Evolutionary conservation across 2,113 vertebrate genomes (phyloP).

Genomic region (Orycteropus afer): DNA sequence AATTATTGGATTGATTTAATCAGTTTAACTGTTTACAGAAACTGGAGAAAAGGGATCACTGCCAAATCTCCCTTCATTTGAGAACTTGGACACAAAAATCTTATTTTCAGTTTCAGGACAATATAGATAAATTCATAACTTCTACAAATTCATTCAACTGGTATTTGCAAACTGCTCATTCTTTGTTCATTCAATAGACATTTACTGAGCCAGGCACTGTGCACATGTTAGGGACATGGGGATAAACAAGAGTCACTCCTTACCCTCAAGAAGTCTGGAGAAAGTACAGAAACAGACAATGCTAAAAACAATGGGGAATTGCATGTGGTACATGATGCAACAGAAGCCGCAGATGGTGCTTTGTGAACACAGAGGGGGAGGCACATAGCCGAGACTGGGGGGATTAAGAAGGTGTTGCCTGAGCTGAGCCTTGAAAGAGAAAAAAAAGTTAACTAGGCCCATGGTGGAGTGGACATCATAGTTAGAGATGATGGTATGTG

Average conservation of each 20-base stretch:
- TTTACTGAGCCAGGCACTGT: not conserved
- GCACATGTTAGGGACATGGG: not conserved
- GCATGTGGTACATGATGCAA: rapidly evolving
- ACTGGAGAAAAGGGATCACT: too few species aligned
- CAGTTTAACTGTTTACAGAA: not conserved
- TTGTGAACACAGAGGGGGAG: not conserved
- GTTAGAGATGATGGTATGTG: not conserved
- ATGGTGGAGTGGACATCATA: not conserved
- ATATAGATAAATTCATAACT: not conserved
- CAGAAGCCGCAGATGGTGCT: not conserved
- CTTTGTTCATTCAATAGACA: not conserved
- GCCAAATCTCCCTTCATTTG: not conserved
- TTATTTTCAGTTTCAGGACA: not conserved
- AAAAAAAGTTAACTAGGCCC: not conserved
- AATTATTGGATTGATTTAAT: not conserved
- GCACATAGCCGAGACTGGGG: not conserved
- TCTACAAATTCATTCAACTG: not conserved
- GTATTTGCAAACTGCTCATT: not conserved
- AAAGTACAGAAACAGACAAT: not conserved
- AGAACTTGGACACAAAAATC: not conserved
- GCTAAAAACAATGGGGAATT: rapidly evolving
- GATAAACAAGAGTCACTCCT: not conserved
- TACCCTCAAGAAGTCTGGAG: not conserved
- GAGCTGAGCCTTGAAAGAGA: not conserved
- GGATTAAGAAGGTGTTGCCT: not conserved